These are phyloP conservation scores for Thera britannica DNA, from an alignment of 2,888 invertebrate genomes.

Conservation along the genomic window DNA sequence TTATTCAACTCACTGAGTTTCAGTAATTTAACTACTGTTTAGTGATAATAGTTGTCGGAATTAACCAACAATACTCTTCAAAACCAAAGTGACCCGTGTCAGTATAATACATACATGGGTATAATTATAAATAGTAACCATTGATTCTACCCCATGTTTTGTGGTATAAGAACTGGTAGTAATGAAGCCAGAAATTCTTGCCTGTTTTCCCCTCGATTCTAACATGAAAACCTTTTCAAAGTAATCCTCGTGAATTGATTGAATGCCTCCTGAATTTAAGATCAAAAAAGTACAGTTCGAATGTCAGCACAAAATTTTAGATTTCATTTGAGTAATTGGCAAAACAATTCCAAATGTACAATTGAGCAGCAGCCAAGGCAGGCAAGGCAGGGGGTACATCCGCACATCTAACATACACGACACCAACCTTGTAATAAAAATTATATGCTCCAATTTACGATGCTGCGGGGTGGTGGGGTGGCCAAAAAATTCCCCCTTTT, in stretches of 20 bases:
- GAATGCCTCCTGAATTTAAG: too few species aligned
- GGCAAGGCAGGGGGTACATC: conserved; percentile 24
- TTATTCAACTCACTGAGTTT: neutral
- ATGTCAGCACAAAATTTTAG: neutral
- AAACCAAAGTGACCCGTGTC: conserved; percentile 15
- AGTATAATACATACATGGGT: neutral
- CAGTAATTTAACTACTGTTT: neutral
- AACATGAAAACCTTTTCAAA: too few species aligned
- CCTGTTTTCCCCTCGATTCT: too few species aligned
- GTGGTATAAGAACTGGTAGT: too few species aligned
- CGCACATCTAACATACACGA: conserved; percentile 64
- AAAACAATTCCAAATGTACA: conserved; percentile 12
- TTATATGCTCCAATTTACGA: conserved; percentile 85
- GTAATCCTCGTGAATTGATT: too few species aligned
- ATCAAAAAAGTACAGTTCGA: too few species aligned
- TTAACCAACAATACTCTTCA: neutral
- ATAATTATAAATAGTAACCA: neutral
- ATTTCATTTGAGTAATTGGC: conserved; percentile 5
- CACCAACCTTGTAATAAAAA: conserved; percentile 80
- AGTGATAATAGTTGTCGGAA: conserved; percentile 2
- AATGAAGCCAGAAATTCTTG: too few species aligned
- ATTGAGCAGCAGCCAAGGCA: conserved; percentile 11
- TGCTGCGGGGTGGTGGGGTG: conserved; percentile 59
- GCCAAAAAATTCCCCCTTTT: conserved; percentile 70
- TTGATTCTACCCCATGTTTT: neutral